Evolutionary conservation across 2,888 invertebrate genomes (phyloP).

Genomic region (Chrysodeixis includens): DNA sequence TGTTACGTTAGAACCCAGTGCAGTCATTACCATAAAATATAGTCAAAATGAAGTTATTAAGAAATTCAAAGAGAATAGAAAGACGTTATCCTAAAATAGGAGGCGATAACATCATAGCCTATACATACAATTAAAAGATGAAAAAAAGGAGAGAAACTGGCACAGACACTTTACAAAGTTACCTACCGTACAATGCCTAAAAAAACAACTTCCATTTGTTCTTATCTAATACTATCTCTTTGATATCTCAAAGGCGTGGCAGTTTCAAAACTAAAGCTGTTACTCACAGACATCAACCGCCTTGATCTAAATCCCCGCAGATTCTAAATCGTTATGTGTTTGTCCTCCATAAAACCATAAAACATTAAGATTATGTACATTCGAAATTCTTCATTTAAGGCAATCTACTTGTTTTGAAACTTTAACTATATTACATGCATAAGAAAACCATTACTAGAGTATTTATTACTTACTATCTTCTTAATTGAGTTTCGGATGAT

Average conservation of each 20-base stretch:
- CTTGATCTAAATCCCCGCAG: constrained; percentile 42
- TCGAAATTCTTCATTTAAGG: constrained; percentile 39
- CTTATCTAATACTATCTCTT: too few species aligned
- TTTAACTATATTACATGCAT: neutral
- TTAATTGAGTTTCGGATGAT: constrained; percentile 4
- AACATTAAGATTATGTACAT: constrained; percentile 19
- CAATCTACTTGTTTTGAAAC: constrained; percentile 28
- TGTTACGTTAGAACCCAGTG: too few species aligned
- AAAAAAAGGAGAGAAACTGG: too few species aligned
- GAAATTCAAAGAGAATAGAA: too few species aligned
- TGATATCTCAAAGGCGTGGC: neutral
- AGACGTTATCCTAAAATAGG: too few species aligned
- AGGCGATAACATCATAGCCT: too few species aligned
- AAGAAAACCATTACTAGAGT: constrained; percentile 1
- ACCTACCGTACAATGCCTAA: too few species aligned
- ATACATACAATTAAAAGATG: too few species aligned
- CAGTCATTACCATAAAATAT: too few species aligned
- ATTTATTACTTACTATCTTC: neutral
- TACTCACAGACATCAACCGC: constrained; percentile 31
- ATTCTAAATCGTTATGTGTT: constrained; percentile 16
- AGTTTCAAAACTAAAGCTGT: constrained; percentile 10
- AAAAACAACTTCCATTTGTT: too few species aligned
- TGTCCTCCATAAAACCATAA: constrained; percentile 35
- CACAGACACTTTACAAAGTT: too few species aligned
- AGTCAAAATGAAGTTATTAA: too few species aligned